phyloP scores from a whole-genome alignment of 2,113 vertebrate species.

The Candoia aspera region DNA sequence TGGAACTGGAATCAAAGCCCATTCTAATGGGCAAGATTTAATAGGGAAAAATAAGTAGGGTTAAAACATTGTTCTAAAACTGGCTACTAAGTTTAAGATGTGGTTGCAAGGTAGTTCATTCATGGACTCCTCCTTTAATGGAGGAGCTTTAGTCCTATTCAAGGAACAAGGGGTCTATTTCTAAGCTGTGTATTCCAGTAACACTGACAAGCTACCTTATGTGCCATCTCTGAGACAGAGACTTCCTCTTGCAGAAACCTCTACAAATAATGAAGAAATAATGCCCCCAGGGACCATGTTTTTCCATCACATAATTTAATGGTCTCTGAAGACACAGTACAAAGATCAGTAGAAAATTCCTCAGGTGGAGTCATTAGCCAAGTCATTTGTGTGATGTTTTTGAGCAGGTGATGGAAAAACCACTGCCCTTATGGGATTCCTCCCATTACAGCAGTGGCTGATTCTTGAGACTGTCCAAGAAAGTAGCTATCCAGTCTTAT shows the following conservation, averaged over 20 bases:
- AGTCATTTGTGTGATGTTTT: not conserved
- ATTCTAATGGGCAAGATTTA: not conserved
- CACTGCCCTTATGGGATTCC: not conserved
- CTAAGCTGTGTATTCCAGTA: not conserved
- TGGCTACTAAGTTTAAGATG: not conserved
- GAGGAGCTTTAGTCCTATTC: not conserved
- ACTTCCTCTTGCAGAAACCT: not conserved
- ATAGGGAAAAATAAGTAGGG: too few relatives aligned
- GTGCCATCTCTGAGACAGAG: not conserved
- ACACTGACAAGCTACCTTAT: not conserved
- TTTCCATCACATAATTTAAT: not conserved
- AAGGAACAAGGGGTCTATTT: not conserved
- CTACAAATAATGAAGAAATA: not conserved
- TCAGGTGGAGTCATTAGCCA: not conserved
- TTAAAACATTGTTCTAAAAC: not conserved
- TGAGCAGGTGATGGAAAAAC: not conserved
- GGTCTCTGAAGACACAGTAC: too few relatives aligned
- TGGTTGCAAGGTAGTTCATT: not conserved
- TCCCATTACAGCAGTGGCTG: too few relatives aligned
- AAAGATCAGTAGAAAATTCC: not conserved
- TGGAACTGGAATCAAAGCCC: not conserved
- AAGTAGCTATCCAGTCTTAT: not conserved
- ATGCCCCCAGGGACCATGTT: too few relatives aligned
- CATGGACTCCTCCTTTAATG: not conserved
- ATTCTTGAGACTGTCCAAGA: not conserved